Base-by-base conservation (phyloP, 1,140 invertebrate species). In the Diorhabda elongata region DNA sequence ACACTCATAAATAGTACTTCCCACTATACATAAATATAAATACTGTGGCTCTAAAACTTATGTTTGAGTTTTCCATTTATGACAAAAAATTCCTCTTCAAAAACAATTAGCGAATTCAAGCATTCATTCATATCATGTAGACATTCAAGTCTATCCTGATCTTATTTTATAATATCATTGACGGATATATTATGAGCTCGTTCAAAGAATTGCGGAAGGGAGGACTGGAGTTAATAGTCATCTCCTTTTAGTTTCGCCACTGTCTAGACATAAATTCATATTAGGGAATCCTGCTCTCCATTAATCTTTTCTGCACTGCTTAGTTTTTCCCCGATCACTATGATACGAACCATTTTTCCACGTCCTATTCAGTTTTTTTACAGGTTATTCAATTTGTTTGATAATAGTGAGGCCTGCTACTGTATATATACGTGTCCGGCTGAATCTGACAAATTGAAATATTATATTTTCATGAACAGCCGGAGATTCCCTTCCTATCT, bases 301-400 rank as follows among this genome's bases (percentile, higher is more conserved):
- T 60, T 42, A 11, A 60, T 60, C 58, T 60, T 60, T 60, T 60
- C 58, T 60, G 58, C 58, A 42, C 58, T 42, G 42, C 11, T 60
- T 60, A 60, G 58, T 60, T 60, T 60, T 60, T 60, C 47, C 58
- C 42, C 58, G 58, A 60, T 60, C 42, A 11, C 58, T 60, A 42
- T 60, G 58, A 60, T 42, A 6, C 6, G 7, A 42, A 11, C 58
- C 11, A 60, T 60, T 60, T 60, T 60, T 60, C 58, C 26, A 6
- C 11, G 11, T 60, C 58, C 11, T 11, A 26, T 60, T 60, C 42
- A 11, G 6, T 60, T 60, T 60, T 60, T 60, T 60, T n/a, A 60
- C 58, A 11, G 58, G 58, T 60, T 60, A 60, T 60, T 60, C 58
- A 11, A 60, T 60, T 60, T 60, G 58, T 60, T 42, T 60, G n/a